Base-by-base conservation (phyloP, 2,888 invertebrate genomes). In the Temnothorax ravouxi region DNA sequence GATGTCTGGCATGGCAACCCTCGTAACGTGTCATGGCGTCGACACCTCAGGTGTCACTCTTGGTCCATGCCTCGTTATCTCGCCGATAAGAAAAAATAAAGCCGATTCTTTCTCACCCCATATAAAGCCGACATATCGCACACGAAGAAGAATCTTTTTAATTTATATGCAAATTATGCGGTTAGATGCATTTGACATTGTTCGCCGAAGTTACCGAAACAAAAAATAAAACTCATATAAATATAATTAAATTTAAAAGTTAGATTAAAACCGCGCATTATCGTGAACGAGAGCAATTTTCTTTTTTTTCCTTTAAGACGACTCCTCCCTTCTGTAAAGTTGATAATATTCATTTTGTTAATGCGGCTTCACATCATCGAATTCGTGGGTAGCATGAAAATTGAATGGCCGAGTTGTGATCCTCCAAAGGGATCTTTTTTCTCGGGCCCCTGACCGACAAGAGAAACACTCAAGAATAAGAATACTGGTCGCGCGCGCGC, bases 371-470 rank as follows among this genome's bases (percentile, higher is more conserved):
- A 90, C 90, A 91, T 93, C 92, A 15, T 90, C 90, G 91, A 91
- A 92, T 91, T 93, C 91, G 92, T 92, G 92, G 92, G 92, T 92
- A 93, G 93, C 93, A 91, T 91, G 91, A 91, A 92, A 93, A 91
- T 90, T 90, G 90, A 92, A 92, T 90, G 88, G 87, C 81, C 88
- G 86, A 86, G 81, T 83, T 86, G 74, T 74, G 83, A 83, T 85
- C 85, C 83, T 71, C 52, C 81, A 86, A 86, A 85, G 83, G 84
- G 75, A 80, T 71, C 59, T 59, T 66, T 15, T 72, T 64, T 47
- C 15, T 44, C 61, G 44, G 54, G 52, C 52, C 75, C 82, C 66
- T 76, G 75, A 64, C 56, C 80, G 62, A 25, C 81, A 54, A 62
- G 59, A 64, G 81, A 84, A 80, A 72, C 84, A 72, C 77, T 66